Conservation (phyloP, 2,888 invertebrate genomes). For the Axea sp. region DNA sequence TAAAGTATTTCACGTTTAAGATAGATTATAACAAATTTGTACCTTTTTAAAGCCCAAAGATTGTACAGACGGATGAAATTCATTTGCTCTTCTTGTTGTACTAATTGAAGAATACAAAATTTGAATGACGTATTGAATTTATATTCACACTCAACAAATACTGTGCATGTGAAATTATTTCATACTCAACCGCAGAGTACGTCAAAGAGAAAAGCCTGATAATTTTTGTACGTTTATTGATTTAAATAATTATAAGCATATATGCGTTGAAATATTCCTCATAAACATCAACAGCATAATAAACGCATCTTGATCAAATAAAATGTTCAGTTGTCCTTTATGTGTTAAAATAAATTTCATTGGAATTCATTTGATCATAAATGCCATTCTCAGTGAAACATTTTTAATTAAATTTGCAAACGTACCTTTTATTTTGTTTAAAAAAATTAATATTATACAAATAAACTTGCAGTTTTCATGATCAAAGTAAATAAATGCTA, state of each 20-base stretch:
- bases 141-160: not conserved
- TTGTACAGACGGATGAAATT: no score
- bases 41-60: no score
- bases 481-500: no score
- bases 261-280: constrained; percentile 3
- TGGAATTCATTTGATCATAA: constrained; percentile 1
- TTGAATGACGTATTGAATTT: constrained; percentile 12
- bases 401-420: not conserved
- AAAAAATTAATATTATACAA: no score
- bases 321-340: constrained; percentile 23
- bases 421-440: not conserved
- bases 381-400: no score
- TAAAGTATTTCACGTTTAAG: no score
- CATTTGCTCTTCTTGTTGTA: no score
- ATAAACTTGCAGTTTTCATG: no score
- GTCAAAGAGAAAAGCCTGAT: constrained; percentile 29
- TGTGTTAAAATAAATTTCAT: constrained; percentile 5
- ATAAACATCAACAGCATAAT: constrained; percentile 26
- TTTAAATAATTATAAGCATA: constrained; percentile 35
- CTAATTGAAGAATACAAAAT: no score
- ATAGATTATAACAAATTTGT: no score
- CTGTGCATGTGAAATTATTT: no score
- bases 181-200: constrained; percentile 7
- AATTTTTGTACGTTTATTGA: constrained; percentile 30
- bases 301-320: constrained; percentile 16